Conservation (phyloP, 2,888 invertebrate species). For the Scelioninae gen. 2 region DNA sequence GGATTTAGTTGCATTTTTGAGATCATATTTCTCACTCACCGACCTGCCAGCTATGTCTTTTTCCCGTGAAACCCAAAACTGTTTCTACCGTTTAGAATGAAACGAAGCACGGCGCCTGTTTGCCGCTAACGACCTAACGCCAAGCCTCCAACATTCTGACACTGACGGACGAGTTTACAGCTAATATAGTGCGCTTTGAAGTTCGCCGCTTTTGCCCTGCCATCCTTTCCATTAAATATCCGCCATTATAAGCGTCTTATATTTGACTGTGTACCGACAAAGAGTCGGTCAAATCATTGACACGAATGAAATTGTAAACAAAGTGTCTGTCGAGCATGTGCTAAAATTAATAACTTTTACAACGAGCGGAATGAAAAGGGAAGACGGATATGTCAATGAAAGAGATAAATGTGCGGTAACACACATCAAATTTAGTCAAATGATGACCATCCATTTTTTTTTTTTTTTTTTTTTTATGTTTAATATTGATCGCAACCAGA, state of each 20-base stretch:
- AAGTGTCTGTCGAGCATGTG: conserved; percentile 52
- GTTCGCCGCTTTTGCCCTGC: conserved; percentile 66
- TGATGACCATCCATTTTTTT: background rate
- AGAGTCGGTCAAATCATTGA: conserved; percentile 56
- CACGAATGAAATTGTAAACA: conserved; percentile 59
- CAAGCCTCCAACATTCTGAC: conserved; percentile 71
- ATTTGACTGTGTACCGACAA: conserved; percentile 56
- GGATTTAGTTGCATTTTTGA: conserved; percentile 50
- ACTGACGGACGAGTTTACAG: conserved; percentile 75
- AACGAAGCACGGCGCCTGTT: conserved; percentile 63
- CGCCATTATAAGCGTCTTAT: conserved; percentile 45
- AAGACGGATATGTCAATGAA: conserved; percentile 10
- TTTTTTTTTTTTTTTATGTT: too few species aligned
- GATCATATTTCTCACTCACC: conserved; percentile 53
- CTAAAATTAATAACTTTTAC: conserved; percentile 58
- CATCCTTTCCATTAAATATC: conserved; percentile 63
- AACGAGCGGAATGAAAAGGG: conserved; percentile 20
- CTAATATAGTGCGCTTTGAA: conserved; percentile 73
- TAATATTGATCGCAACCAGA: too few species aligned
- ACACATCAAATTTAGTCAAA: background rate
- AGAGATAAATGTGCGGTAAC: conserved; percentile 11
- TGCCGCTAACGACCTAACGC: conserved; percentile 71
- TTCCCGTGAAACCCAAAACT: conserved; percentile 54
- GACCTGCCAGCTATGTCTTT: conserved; percentile 38
- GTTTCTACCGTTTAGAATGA: conserved; percentile 59